These are phyloP conservation scores for Alexandromys oeconomus DNA, from an alignment of 2,797 vertebrate species.

Conservation along the genomic window DNA sequence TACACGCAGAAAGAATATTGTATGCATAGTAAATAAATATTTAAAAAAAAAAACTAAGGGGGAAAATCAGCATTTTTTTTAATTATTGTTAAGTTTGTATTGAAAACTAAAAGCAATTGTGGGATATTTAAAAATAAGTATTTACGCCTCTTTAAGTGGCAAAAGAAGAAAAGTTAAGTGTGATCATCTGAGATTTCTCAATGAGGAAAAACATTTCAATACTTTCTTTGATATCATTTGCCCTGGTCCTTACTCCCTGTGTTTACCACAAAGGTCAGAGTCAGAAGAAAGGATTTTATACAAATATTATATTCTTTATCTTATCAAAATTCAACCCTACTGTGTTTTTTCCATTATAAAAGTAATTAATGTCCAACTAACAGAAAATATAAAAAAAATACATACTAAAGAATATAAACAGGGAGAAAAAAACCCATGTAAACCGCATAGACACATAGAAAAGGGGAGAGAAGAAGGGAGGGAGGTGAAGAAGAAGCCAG, in stretches of 20 bases:
- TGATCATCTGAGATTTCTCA: background rate
- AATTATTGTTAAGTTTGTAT: background rate
- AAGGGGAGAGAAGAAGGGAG: background rate
- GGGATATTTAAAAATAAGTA: conserved; percentile 9
- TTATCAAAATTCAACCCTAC: background rate
- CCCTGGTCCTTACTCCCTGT: background rate
- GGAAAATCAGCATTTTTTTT: background rate
- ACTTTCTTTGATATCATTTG: conserved; percentile 5
- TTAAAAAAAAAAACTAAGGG: background rate
- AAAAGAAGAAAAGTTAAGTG: background rate
- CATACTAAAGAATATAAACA: background rate
- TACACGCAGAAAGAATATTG: too few relatives aligned
- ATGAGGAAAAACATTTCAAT: background rate
- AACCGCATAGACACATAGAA: background rate
- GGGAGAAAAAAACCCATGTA: background rate
- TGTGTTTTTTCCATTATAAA: background rate
- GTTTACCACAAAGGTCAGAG: background rate
- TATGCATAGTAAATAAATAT: too few relatives aligned
- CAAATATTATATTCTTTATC: background rate
- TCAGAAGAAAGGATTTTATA: background rate
- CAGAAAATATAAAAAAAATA: background rate
- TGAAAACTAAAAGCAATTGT: conserved; percentile 3
- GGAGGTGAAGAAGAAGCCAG: background rate
- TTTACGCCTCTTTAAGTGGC: background rate
- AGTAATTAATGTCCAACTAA: conserved; percentile 12